Conservation (phyloP, 2,113 vertebrate species). For the Cinclus mexicanus region DNA sequence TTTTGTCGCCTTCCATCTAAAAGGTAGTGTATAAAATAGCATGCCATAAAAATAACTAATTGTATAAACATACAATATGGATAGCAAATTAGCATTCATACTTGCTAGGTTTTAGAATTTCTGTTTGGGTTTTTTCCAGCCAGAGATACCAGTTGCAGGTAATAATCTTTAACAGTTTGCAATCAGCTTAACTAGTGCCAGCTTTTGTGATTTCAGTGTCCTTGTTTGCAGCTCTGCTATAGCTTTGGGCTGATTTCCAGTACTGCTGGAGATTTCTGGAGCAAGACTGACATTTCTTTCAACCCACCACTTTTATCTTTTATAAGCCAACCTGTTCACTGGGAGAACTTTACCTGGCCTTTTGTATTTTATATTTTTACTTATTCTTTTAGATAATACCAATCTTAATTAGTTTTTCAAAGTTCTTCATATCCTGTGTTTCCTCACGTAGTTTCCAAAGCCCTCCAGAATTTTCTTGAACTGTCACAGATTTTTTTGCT, state of each 20-base stretch:
- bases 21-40: slow-evolving; percentile 79
- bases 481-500: neutral
- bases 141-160: neutral
- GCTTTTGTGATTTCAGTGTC: neutral
- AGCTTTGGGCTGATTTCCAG: neutral
- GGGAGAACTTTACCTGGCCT: neutral
- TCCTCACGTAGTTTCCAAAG: neutral
- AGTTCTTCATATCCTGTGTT: neutral
- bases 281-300: neutral
- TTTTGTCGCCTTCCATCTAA: slow-evolving; percentile 89
- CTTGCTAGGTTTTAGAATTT: neutral
- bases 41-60: neutral
- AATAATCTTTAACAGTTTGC: neutral
- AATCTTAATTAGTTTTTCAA: neutral
- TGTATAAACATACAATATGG: neutral
- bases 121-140: neutral
- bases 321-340: neutral
- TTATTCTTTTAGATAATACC: neutral
- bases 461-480: neutral
- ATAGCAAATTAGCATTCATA: neutral
- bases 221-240: neutral
- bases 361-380: neutral
- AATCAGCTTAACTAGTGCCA: neutral
- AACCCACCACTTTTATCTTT: neutral
- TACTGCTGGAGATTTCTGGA: neutral